Evolutionary conservation across 53 echinoderm and acorn worm genomes (phyloP).

Genomic region (Hippasteria phrygiana): DNA sequence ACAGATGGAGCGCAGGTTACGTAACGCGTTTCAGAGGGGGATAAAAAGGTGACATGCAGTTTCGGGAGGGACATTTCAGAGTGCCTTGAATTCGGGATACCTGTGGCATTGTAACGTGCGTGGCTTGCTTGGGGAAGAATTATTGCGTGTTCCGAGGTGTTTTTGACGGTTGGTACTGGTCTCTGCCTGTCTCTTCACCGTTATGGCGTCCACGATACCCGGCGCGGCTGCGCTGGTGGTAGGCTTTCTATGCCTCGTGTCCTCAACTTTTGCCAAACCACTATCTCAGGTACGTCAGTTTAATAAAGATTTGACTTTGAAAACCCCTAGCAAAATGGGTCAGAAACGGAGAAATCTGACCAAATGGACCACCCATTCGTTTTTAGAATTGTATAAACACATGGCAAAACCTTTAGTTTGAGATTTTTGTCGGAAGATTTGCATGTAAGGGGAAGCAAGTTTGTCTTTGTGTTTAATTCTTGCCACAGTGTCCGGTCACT

Average conservation of each 20-base stretch:
- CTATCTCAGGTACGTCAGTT: conserved; percentile 28
- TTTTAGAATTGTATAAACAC: too few relatives aligned
- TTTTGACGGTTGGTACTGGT: conserved; percentile 32
- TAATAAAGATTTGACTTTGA: neutral
- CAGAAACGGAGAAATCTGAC: too few relatives aligned
- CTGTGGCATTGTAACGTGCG: neutral
- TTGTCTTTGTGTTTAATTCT: too few relatives aligned
- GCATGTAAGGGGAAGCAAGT: too few relatives aligned
- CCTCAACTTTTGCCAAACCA: conserved; percentile 27
- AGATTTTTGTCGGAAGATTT: too few relatives aligned
- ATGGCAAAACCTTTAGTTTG: too few relatives aligned
- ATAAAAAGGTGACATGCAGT: conserved; percentile 17
- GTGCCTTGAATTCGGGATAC: conserved; percentile 25
- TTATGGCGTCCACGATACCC: neutral
- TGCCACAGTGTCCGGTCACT: too few relatives aligned
- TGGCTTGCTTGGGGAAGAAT: neutral
- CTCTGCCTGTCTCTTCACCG: conserved; percentile 7
- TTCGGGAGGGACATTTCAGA: conserved; percentile 46
- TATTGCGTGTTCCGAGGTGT: neutral
- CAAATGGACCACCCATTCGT: too few relatives aligned
- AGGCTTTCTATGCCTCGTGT: neutral
- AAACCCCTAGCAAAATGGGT: too few relatives aligned
- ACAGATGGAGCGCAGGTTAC: neutral
- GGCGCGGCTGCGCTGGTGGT: conserved; percentile 33
- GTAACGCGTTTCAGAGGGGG: conserved; percentile 28